A percentile compares a stretch with the other conserved stretches of the same genome.
These are phyloP conservation scores for Plebejus argus DNA, from an alignment of 2,888 invertebrate species.

Conservation along the genomic window DNA sequence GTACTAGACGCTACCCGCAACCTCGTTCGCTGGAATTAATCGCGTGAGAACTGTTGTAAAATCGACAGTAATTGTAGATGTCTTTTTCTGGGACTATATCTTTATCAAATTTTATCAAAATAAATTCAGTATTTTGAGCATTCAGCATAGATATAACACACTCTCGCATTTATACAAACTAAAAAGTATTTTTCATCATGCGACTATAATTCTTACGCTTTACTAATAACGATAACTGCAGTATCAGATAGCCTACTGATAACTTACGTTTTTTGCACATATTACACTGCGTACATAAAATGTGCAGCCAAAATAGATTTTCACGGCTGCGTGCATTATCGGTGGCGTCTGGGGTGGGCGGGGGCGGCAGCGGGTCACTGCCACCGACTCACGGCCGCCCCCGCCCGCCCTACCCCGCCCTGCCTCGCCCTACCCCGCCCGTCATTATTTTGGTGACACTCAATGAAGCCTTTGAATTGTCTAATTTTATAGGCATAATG, in stretches of 20 bases:
- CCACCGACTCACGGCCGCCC: slow-evolving; percentile 77
- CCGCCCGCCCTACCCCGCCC: slow-evolving; percentile 52
- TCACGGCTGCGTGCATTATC: slow-evolving; percentile 28
- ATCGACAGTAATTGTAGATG: too few species aligned
- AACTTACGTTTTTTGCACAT: neutral
- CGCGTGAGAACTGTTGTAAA: too few species aligned
- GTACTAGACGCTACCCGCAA: too few species aligned
- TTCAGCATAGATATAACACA: too few species aligned
- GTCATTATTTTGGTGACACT: slow-evolving; percentile 68
- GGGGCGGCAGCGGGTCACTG: slow-evolving; percentile 82
- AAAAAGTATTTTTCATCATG: too few species aligned
- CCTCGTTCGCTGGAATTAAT: too few species aligned
- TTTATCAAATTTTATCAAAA: too few species aligned
- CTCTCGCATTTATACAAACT: too few species aligned
- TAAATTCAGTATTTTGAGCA: too few species aligned
- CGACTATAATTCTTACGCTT: too few species aligned
- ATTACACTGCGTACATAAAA: neutral
- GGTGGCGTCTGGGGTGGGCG: slow-evolving; percentile 32
- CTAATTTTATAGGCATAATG: slow-evolving; percentile 37
- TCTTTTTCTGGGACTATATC: too few species aligned
- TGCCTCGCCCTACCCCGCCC: slow-evolving; percentile 52
- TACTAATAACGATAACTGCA: neutral
- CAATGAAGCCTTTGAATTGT: slow-evolving; percentile 53
- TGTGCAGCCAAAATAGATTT: slow-evolving; percentile 31
- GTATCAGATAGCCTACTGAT: neutral